These are phyloP conservation scores for Chesias legatella DNA, from an alignment of 2,888 invertebrate genomes.

Conservation along the genomic window DNA sequence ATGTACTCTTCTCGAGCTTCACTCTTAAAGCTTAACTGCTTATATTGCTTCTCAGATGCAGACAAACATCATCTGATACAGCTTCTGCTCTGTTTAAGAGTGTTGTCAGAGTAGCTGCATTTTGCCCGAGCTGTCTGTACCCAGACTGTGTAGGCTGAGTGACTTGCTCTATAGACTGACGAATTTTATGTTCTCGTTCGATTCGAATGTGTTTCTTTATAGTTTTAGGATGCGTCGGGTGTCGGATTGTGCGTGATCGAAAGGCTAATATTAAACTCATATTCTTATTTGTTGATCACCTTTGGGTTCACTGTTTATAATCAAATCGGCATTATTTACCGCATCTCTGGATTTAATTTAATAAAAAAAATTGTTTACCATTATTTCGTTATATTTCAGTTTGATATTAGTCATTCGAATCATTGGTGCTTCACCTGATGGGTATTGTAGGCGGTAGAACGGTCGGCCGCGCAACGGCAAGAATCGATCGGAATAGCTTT, in stretches of 20 bases:
- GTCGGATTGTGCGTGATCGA: slow-evolving; percentile 8
- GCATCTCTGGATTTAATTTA: no score
- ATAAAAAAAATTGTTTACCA: neutral
- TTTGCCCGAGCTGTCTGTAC: slow-evolving; percentile 46
- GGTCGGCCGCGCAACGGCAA: slow-evolving; percentile 60
- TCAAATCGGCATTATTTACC: no score
- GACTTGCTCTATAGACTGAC: slow-evolving; percentile 74
- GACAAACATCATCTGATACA: neutral
- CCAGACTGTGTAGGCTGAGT: slow-evolving; percentile 72
- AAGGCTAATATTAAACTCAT: neutral
- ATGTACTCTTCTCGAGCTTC: no score
- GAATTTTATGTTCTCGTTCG: slow-evolving; percentile 71
- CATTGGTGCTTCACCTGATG: slow-evolving; percentile 20
- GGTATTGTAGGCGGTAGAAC: slow-evolving; percentile 37
- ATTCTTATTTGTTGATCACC: no score
- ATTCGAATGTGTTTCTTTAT: slow-evolving; percentile 67
- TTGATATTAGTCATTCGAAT: slow-evolving; percentile 11
- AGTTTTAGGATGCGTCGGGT: slow-evolving; percentile 49
- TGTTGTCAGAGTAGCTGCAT: slow-evolving; percentile 24
- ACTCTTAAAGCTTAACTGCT: no score
- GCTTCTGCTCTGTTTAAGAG: slow-evolving; percentile 5
- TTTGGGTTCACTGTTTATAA: no score
- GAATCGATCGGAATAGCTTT: slow-evolving; percentile 52
- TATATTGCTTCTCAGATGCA: no score
- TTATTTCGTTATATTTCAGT: neutral